Base-by-base conservation (phyloP, 2,888 invertebrate genomes). In the Caenorhabditis sp. region DNA sequence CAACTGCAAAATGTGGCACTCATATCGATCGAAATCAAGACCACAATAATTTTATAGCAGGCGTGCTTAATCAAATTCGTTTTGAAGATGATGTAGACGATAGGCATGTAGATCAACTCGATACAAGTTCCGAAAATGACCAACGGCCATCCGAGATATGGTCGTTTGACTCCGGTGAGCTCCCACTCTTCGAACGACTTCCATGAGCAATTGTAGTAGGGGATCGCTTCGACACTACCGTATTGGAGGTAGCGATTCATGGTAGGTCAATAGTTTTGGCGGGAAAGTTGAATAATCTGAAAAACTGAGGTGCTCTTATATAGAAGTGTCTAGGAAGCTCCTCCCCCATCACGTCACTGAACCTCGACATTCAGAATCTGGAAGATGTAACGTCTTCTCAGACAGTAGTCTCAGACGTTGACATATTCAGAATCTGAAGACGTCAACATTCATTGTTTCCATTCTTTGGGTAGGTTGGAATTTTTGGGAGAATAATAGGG, bases 161-260 rank as follows among this genome's bases (percentile, higher is more conserved):
- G 76, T 35, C 76, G 58, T n/a, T 49, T 59, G 51, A 61, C 41
- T 12, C 76, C 76, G 7, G 69, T 76, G n/a, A 19, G 12, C 8
- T 51, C 35, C 79, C 79, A 79, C 28, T 79, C 70, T 22, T 59
- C 54, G 8, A 61, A 54, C 0, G 63, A 31, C 22, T 56, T 79
- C 44, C 79, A 26, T 4, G 70, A 70, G 70, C 79, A 79, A 41
- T 79, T 79, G 61, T 79, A 79, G 35, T 44, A 70, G 12, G 79
- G 79, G 22, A 79, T 79, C 1, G 79, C 69, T n/a, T 79, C 70
- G 16, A 79, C 79, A 14, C 56, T 64, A 56, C 79, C 79, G 64
- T 79, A 70, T 12, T 51, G 22, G 22, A 77, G 35, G 28, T 51
- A 61, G 28, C 77, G 77, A 22, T 77, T 61, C 77, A 77, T 77